phyloP scores from a whole-genome alignment of 1,140 invertebrate genomes.

The Dreissena rostriformis region DNA sequence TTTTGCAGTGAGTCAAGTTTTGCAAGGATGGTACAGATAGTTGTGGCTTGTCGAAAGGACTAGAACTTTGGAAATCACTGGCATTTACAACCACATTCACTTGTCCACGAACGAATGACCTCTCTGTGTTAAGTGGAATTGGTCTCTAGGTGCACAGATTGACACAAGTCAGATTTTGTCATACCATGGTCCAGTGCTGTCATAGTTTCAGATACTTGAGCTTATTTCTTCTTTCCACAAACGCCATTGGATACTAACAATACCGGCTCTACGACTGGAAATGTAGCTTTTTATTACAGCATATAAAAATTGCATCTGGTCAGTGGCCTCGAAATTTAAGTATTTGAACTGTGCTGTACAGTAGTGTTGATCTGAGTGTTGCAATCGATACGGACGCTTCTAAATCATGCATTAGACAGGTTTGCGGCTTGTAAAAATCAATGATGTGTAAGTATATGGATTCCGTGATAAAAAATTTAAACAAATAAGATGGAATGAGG shows the following conservation, averaged over 20 bases:
- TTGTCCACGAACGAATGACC: slow-evolving; percentile 33
- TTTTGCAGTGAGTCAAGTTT: background rate
- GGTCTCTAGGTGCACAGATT: slow-evolving; percentile 17
- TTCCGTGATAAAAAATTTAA: no score
- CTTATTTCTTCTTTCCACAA: slow-evolving; percentile 44
- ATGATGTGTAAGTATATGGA: no score
- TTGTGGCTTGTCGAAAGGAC: slow-evolving; percentile 39
- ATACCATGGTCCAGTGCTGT: slow-evolving; percentile 35
- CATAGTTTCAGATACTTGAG: background rate
- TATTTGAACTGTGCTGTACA: slow-evolving; percentile 28
- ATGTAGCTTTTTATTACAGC: slow-evolving; percentile 59
- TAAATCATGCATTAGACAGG: slow-evolving; percentile 25
- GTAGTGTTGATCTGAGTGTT: slow-evolving; percentile 27
- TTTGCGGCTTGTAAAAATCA: slow-evolving; percentile 25
- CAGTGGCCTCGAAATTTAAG: slow-evolving; percentile 22
- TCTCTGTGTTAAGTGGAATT: slow-evolving; percentile 17
- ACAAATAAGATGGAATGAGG: no score
- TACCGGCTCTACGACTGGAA: no score
- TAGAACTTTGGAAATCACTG: slow-evolving; percentile 27
- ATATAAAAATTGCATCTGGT: slow-evolving; percentile 12
- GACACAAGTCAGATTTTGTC: background rate
- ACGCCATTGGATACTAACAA: slow-evolving; percentile 26
- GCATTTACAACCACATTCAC: slow-evolving; percentile 40
- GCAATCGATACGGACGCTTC: slow-evolving; percentile 8
- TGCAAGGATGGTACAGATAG: background rate